Evolutionary conservation across 2,888 invertebrate species (phyloP).

Genomic region (Pammene fasciana): DNA sequence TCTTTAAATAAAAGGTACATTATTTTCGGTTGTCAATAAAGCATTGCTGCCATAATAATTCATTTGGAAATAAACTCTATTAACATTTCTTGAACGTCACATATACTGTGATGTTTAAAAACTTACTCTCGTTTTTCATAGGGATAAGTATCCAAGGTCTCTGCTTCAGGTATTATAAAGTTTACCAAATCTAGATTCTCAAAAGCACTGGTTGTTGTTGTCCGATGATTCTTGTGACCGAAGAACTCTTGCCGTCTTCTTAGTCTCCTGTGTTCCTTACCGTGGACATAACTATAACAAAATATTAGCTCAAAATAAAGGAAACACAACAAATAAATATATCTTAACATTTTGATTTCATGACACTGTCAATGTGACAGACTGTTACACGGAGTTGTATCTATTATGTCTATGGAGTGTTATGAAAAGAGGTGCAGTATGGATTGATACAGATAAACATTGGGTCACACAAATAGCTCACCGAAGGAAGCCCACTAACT

Average conservation of each 20-base stretch:
- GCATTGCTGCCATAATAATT: too few species aligned
- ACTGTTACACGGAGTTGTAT: too few species aligned
- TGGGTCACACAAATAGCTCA: too few species aligned
- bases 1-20: too few species aligned
- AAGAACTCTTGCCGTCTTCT: constrained; percentile 43
- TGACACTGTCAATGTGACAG: constrained; percentile 42
- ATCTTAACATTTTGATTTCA: constrained; percentile 53
- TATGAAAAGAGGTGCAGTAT: constrained; percentile 3
- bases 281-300: constrained; percentile 52
- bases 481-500: too few species aligned
- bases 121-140: constrained; percentile 12
- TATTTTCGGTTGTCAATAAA: too few species aligned
- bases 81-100: too few species aligned
- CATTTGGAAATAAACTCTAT: too few species aligned
- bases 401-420: neutral
- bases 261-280: constrained; percentile 26
- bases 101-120: too few species aligned
- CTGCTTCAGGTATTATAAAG: constrained; percentile 57
- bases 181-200: constrained; percentile 62
- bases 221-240: constrained; percentile 24
- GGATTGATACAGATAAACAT: neutral
- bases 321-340: constrained; percentile 51
- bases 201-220: constrained; percentile 47
- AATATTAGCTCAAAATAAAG: constrained; percentile 51
- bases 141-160: neutral